Evolutionary conservation across 1,140 invertebrate genomes (phyloP).

Genomic region (Hylyphantes graminicola): DNA sequence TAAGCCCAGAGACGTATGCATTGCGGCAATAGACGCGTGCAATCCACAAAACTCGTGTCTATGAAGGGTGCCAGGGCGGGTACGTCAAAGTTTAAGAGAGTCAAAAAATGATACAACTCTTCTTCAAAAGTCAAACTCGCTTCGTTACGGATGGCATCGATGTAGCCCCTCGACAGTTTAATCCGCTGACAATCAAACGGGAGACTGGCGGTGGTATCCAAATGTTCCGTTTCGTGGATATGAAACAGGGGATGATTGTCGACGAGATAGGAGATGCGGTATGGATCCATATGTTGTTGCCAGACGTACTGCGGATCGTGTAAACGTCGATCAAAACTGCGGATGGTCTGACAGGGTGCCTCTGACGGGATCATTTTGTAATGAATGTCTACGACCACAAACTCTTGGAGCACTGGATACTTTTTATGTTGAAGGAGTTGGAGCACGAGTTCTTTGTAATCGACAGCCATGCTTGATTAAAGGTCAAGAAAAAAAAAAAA

Average conservation of each 20-base stretch:
- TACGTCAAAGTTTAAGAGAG: background rate
- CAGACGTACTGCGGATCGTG: background rate
- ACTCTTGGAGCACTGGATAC: conserved; percentile 6
- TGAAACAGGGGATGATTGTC: background rate
- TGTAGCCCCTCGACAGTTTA: background rate
- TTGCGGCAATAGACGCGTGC: conserved; percentile 18
- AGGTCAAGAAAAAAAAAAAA: background rate
- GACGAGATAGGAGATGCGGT: background rate
- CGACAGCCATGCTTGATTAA: background rate
- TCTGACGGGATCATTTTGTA: conserved; percentile 1
- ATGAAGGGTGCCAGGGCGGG: background rate
- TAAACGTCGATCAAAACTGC: background rate
- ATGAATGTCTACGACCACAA: conserved; percentile 3
- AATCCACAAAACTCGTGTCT: background rate
- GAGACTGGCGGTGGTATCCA: background rate
- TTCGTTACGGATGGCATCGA: background rate
- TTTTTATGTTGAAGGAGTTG: background rate
- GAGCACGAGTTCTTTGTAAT: background rate
- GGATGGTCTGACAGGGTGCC: background rate
- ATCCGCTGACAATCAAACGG: background rate
- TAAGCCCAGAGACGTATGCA: conserved; percentile 7
- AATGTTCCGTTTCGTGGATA: background rate
- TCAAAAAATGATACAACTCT: conserved; percentile 18
- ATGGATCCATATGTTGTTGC: background rate
- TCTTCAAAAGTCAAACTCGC: background rate